These are phyloP conservation scores for Hydrocynus forskahlii DNA, from an alignment of 2,797 vertebrate species.

Conservation along the genomic window DNA sequence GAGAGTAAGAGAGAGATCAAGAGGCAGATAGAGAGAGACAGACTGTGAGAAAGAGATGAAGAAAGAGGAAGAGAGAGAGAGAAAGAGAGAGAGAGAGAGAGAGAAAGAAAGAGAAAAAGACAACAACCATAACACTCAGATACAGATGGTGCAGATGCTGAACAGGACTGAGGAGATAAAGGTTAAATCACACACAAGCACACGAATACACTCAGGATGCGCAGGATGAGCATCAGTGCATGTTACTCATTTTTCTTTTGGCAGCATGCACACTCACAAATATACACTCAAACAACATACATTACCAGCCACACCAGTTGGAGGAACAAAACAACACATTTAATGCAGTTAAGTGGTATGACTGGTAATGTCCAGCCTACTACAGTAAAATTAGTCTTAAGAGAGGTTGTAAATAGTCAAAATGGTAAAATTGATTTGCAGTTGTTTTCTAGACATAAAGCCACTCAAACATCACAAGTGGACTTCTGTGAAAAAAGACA, in stretches of 20 bases:
- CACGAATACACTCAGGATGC: constrained; percentile 7
- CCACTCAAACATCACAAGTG: no score
- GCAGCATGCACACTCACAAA: not conserved
- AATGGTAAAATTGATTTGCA: no score
- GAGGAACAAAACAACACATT: not conserved
- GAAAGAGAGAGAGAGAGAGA: not conserved
- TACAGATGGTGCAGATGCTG: constrained; percentile 19
- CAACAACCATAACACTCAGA: not conserved
- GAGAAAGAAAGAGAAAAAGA: not conserved
- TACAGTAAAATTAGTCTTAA: no score
- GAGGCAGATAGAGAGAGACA: not conserved
- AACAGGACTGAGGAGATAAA: constrained; percentile 4
- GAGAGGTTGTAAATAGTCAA: no score
- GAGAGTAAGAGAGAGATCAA: no score
- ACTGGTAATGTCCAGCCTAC: no score
- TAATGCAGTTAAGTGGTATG: no score
- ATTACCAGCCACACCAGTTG: not conserved
- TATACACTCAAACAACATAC: not conserved
- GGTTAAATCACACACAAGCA: constrained; percentile 19
- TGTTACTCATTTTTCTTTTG: not conserved
- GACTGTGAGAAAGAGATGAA: not conserved
- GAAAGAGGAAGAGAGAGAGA: not conserved
- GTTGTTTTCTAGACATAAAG: no score
- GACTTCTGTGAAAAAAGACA: no score
- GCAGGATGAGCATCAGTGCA: not conserved